Evolutionary conservation across 2,797 vertebrate genomes (phyloP).

Genomic region (Micrastur ruficollis): DNA sequence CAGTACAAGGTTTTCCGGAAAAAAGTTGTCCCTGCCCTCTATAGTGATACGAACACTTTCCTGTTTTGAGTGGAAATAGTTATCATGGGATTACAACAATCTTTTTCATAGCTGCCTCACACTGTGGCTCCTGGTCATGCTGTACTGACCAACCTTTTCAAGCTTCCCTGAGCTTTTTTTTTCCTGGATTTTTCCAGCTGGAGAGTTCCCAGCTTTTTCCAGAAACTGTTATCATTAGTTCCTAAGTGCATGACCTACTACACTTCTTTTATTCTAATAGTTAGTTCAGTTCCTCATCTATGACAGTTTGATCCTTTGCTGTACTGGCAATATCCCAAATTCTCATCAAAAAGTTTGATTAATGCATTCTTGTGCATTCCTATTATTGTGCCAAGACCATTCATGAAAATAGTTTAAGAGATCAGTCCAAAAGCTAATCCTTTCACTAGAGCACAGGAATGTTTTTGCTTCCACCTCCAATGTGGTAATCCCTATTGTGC

Average conservation of each 20-base stretch:
- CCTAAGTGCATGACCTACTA: constrained; percentile 14
- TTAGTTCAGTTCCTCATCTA: background rate
- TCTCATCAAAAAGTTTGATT: constrained; percentile 37
- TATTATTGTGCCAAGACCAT: constrained; percentile 42
- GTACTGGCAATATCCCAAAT: constrained; percentile 43
- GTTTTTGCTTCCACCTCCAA: background rate
- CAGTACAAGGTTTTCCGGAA: background rate
- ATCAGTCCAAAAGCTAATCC: constrained; percentile 32
- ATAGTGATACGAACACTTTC: background rate
- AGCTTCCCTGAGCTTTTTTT: background rate
- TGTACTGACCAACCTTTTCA: background rate
- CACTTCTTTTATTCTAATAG: background rate
- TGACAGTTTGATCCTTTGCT: constrained; percentile 47
- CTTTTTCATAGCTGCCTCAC: background rate
- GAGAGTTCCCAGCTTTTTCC: background rate
- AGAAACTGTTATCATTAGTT: background rate
- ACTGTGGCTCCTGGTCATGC: background rate
- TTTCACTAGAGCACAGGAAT: constrained; percentile 20
- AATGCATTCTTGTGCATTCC: constrained; percentile 20
- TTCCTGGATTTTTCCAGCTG: background rate
- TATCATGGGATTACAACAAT: background rate
- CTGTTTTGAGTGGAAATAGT: constrained; percentile 19
- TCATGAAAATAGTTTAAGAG: constrained; percentile 34
- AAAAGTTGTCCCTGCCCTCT: background rate
- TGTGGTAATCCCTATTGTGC: background rate